These are phyloP conservation scores for Ruditapes philippinarum DNA, from an alignment of 1,140 invertebrate genomes.

Conservation along the genomic window DNA sequence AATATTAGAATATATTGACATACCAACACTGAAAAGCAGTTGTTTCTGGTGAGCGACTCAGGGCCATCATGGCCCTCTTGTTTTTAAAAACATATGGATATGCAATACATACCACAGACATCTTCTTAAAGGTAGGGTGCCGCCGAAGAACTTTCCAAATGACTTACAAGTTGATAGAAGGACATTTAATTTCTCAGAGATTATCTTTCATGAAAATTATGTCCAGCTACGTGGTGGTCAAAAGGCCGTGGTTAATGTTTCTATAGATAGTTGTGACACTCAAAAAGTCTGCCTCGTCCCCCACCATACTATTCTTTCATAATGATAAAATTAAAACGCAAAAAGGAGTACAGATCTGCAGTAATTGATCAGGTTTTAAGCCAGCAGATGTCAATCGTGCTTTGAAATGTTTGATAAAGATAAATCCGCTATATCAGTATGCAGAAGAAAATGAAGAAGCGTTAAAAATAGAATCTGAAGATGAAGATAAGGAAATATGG, in stretches of 20 bases:
- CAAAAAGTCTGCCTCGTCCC: neutral
- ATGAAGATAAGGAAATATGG: neutral
- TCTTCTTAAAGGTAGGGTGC: neutral
- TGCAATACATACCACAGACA: slow-evolving; percentile 1
- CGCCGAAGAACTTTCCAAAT: slow-evolving; percentile 10
- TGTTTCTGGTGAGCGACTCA: too few species aligned
- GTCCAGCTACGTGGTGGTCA: slow-evolving; percentile 12
- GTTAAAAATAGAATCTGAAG: neutral
- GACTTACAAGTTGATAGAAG: neutral
- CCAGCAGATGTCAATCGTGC: neutral
- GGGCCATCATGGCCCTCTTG: too few species aligned
- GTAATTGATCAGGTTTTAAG: neutral
- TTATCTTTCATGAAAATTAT: slow-evolving; percentile 44
- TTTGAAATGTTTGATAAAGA: neutral
- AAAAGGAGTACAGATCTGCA: slow-evolving; percentile 32
- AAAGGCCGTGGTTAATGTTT: slow-evolving; percentile 35
- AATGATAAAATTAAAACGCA: slow-evolving; percentile 21
- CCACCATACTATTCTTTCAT: slow-evolving; percentile 20
- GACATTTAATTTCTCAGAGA: slow-evolving; percentile 20
- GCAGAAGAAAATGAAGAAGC: neutral
- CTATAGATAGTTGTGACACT: slow-evolving; percentile 8
- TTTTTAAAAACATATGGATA: neutral
- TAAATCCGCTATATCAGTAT: neutral
- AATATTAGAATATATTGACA: too few species aligned
- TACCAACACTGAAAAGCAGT: too few species aligned